Base-by-base conservation (phyloP, 2,888 invertebrate genomes). In the Apeira syringaria region DNA sequence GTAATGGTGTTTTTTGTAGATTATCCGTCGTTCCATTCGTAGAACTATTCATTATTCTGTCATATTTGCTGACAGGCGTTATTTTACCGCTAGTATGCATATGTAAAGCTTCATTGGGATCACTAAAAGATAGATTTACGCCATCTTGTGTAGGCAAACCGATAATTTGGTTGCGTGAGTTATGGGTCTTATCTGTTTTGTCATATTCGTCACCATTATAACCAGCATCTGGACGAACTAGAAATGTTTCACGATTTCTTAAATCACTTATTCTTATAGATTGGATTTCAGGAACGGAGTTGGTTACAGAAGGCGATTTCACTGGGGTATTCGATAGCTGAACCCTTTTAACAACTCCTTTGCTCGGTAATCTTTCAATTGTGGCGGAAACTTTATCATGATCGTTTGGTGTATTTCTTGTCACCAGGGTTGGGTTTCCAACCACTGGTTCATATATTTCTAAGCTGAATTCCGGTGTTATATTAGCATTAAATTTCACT, bases 321-420 rank as follows among this genome's bases (percentile, higher is more conserved):
- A 72, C 64, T 3, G 65, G 61, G 13, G 57, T 69, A 10, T 61
- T 56, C 9, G 43, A 45, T 9, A 68, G 42, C 26, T 70, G 54
- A 8, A 73, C 65, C 15, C 76, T 68, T 52, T 68, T 62, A 5
- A 82, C 59, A 25, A 56, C 74, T 3, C 70, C 77, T 2, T 63
- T 41, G 39, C 67, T 70, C 1, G 71, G 32, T 5, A 80, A 64
- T 60, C 60, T 75, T 44, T 70, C 59, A 2, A 80, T 53, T 2
- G 47, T 62, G 1, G 64, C 77, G 9, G 52, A 25, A 15, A 35
- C 42, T 25, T 26, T 38, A 27, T 47, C 12, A 15, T 30, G 36
- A 24, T 52, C 41, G 18, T 41, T 35, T 9, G 15, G 12, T 9
- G 4, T 43, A 3, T 25, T 25, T 10, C 10, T 30, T 9, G 18